phyloP scores from a whole-genome alignment of 2,888 invertebrate species.

The Cecidostiba fungosa region DNA sequence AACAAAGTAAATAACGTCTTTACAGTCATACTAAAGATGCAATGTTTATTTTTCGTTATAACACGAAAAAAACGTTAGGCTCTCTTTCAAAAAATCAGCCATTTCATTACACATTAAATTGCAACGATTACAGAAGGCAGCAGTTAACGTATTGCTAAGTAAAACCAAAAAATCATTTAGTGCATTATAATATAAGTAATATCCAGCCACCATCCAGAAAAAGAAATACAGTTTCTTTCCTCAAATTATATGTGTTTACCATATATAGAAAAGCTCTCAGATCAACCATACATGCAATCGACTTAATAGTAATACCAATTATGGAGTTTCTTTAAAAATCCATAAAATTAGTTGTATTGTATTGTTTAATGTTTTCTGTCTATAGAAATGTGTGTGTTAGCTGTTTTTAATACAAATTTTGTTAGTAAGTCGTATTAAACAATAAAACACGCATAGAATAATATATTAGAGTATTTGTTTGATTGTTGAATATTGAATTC shows the following conservation, averaged over 20 bases:
- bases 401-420: constrained; percentile 2
- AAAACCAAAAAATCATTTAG: constrained; percentile 61
- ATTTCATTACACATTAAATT: constrained; percentile 59
- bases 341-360: constrained; percentile 49
- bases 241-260: constrained; percentile 57
- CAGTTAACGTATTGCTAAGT: constrained; percentile 60
- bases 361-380: constrained; percentile 3
- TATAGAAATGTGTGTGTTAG: background rate
- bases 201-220: constrained; percentile 76
- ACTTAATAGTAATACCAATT: constrained; percentile 39
- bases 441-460: background rate
- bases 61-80: constrained; percentile 54
- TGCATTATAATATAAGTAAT: constrained; percentile 63
- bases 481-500: background rate
- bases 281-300: constrained; percentile 54
- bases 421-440: constrained; percentile 2
- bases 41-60: constrained; percentile 37
- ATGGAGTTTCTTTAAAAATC: constrained; percentile 26
- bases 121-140: constrained; percentile 64
- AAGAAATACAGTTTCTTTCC: constrained; percentile 50
- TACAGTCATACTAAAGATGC: constrained; percentile 31
- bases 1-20: background rate
- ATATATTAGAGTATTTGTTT: constrained; percentile 10
- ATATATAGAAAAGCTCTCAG: constrained; percentile 59
- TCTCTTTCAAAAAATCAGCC: constrained; percentile 59